Evolutionary conservation across 2,888 invertebrate species (phyloP), one percentile per base, ranked within the genome.

Genomic region (Cetonia aurata): DNA sequence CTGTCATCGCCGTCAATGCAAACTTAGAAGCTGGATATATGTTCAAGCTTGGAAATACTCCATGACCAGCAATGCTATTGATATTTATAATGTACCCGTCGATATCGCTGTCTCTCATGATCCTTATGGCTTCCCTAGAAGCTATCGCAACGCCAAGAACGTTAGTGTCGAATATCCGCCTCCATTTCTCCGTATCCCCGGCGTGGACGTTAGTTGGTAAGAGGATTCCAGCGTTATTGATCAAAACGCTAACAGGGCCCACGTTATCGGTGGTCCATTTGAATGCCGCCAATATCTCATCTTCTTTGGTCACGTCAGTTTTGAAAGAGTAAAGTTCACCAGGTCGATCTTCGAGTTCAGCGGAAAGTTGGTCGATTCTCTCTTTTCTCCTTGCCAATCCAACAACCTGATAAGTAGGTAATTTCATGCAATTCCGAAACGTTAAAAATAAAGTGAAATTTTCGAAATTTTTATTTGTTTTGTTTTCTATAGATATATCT

Each of bases 71-170:
- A 33, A 75, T 70, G 57, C 76, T 77, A 68, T 76, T 77, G 37
- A 78, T 75, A 46, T 78, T 73, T 9, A 78, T 68, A 42, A 78
- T 75, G 33, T 78, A 74, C 0, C 77, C 77, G 9, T 75, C 75
- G n/a, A 78, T 73, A n/a, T 73, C 69, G 41, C 72, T 67, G 6
- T 65, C 68, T n/a, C 65, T 72, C 77, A 77, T 76, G 15, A 72
- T 70, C 60, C 71, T 75, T 12, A 72, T 41, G 4, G 75, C 77
- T 70, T 77, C 77, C 25, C 75, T 69, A 1, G 75, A 73, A 2
- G 73, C 69, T 17, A 74, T 71, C 17, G 69, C 65, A 8, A 72
- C 53, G 19, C 72, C 73, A 19, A 76, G 15, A 9, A 77, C 65
- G 56, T 77, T 76, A 6, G 72, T 72, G 17, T 76, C 74, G 3